Conservation (phyloP, 2,113 vertebrate species). For the Rhizomys pruinosus region DNA sequence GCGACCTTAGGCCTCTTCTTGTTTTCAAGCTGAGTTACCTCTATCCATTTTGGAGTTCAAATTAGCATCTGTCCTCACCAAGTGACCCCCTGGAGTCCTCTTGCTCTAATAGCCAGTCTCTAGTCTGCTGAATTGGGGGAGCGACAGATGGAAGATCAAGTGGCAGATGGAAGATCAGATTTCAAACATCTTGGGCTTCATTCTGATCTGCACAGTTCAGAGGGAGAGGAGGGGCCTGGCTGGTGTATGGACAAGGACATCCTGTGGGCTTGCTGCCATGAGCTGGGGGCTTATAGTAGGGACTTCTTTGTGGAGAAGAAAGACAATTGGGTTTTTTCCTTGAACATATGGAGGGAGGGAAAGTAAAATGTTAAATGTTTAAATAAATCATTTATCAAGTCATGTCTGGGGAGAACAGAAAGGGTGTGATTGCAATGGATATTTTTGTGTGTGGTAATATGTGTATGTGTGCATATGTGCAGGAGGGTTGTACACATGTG, state of each 20-base stretch:
- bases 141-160: slow-evolving; percentile 74
- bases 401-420: background rate
- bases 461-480: too few relatives aligned
- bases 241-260: slow-evolving; percentile 19
- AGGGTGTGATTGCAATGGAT: slow-evolving; percentile 22
- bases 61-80: slow-evolving; percentile 66
- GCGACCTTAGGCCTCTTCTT: slow-evolving; percentile 33
- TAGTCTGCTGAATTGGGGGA: background rate
- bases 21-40: slow-evolving; percentile 49
- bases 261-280: slow-evolving; percentile 27
- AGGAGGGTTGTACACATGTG: too few relatives aligned
- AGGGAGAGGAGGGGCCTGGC: background rate
- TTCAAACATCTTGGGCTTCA: slow-evolving; percentile 63
- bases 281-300: background rate
- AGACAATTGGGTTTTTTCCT: background rate
- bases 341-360: background rate
- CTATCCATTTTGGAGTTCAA: slow-evolving; percentile 37
- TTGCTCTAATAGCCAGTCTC: slow-evolving; percentile 20
- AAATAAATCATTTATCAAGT: slow-evolving; percentile 48
- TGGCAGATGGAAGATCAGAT: slow-evolving; percentile 73
- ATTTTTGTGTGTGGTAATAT: background rate
- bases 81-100: slow-evolving; percentile 46
- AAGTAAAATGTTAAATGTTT: slow-evolving; percentile 44
- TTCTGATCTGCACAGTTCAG: slow-evolving; percentile 47
- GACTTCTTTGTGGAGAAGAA: slow-evolving; percentile 48